Percentiles rank a stretch among this genome's conserved stretches.
These are phyloP conservation scores for Ara ararauna DNA, from an alignment of 2,797 vertebrate species.

Conservation along the genomic window DNA sequence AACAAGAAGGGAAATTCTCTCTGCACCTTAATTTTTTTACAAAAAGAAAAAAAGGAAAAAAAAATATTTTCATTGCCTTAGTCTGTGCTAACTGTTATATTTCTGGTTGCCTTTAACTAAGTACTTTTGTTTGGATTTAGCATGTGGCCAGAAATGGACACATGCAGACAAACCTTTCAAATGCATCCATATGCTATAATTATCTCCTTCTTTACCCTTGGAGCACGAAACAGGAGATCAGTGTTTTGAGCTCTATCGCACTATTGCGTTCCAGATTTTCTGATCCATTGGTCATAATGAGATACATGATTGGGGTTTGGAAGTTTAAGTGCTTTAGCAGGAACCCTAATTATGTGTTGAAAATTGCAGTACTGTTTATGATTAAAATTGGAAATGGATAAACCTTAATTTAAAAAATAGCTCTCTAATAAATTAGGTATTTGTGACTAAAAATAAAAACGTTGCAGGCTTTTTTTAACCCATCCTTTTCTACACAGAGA, in stretches of 20 bases:
- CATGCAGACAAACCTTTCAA: constrained; percentile 23
- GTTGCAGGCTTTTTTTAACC: neutral
- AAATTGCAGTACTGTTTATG: constrained; percentile 25
- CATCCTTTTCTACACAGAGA: constrained; percentile 1
- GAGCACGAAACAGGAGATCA: constrained; percentile 20
- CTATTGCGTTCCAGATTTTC: constrained; percentile 42
- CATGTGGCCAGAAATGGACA: neutral
- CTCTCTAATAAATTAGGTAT: constrained; percentile 3
- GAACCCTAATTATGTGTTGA: constrained; percentile 38
- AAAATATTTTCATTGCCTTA: neutral
- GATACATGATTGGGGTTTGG: constrained; percentile 35
- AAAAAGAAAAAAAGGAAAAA: neutral
- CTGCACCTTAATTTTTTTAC: constrained; percentile 46
- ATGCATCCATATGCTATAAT: constrained; percentile 10
- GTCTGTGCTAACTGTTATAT: neutral
- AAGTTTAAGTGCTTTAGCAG: constrained; percentile 19
- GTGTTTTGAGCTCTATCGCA: constrained; percentile 15
- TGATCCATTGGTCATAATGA: constrained; percentile 39
- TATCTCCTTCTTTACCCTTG: constrained; percentile 28
- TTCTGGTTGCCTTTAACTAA: constrained; percentile 20
- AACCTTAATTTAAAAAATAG: neutral
- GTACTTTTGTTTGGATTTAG: neutral
- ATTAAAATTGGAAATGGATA: neutral
- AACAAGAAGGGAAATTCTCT: neutral
- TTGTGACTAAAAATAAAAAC: constrained; percentile 8